Percentiles rank a stretch among this genome's conserved stretches.
These are phyloP conservation scores for Pediacus dermestoides DNA, from an alignment of 2,888 invertebrate species.

Conservation along the genomic window DNA sequence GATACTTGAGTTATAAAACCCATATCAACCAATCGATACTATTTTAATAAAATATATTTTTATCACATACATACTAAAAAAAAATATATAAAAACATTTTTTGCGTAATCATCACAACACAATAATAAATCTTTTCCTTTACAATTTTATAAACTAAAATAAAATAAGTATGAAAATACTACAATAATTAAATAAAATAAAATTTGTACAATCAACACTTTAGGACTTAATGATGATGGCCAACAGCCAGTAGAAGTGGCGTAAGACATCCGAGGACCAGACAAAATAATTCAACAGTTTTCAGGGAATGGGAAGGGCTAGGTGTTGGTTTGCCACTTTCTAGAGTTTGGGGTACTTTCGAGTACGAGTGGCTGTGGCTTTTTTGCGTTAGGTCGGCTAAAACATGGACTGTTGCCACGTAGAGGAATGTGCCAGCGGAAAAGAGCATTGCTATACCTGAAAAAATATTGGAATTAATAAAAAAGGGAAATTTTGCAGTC, in stretches of 20 bases:
- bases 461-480: conserved; percentile 23
- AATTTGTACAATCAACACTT: too few species aligned
- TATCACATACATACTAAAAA: too few species aligned
- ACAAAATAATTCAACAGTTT: conserved; percentile 73
- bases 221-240: conserved; percentile 75
- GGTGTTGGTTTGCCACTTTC: conserved; percentile 35
- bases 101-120: too few species aligned
- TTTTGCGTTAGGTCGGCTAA: conserved; percentile 84
- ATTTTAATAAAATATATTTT: too few species aligned
- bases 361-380: conserved; percentile 48
- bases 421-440: conserved; percentile 97
- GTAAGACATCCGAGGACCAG: conserved; percentile 83
- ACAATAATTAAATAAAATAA: too few species aligned
- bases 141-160: too few species aligned
- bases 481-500: too few species aligned
- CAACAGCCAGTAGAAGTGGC: conserved; percentile 85
- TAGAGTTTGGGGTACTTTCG: conserved; percentile 44
- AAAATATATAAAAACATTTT: conserved; percentile 2
- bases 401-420: conserved; percentile 98
- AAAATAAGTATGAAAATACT: too few species aligned
- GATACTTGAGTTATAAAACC: too few species aligned
- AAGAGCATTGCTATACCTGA: conserved; percentile 92
- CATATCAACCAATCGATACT: too few species aligned
- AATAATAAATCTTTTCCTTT: too few species aligned
- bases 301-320: conserved; percentile 50